A percentile compares a stretch with the other conserved stretches of the same genome.
phyloP scores from a whole-genome alignment of 2,113 vertebrate genomes.

The Corynorhinus townsendii region DNA sequence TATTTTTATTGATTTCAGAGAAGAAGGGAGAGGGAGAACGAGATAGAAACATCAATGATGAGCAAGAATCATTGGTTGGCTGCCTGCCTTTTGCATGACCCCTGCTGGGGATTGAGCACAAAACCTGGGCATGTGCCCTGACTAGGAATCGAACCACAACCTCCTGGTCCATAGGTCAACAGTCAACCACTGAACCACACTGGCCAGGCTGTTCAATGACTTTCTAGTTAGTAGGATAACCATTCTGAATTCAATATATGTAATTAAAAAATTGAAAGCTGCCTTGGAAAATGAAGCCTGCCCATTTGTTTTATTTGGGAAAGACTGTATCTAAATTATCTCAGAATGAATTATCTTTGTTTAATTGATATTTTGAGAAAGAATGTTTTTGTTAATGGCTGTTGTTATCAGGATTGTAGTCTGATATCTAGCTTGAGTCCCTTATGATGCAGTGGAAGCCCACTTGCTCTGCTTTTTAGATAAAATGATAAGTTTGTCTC shows the following conservation, averaged over 20 bases:
- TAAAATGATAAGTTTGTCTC: neutral
- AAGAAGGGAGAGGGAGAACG: no score
- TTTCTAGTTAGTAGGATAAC: neutral
- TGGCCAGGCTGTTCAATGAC: neutral
- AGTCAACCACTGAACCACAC: no score
- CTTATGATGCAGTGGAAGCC: neutral
- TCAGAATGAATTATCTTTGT: neutral
- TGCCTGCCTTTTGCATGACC: no score
- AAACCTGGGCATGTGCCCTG: no score
- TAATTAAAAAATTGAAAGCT: slow-evolving; percentile 21
- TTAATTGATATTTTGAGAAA: slow-evolving; percentile 14
- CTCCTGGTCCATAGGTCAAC: no score
- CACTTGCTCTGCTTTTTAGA: neutral
- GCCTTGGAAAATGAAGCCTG: neutral
- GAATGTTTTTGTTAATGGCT: neutral
- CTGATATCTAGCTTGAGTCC: neutral
- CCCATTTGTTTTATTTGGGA: neutral
- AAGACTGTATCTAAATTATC: neutral
- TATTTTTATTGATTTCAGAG: no score
- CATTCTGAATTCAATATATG: neutral
- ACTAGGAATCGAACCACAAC: no score
- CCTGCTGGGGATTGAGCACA: no score
- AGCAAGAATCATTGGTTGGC: no score
- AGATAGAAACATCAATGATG: no score
- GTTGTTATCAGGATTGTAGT: neutral